These are phyloP conservation scores for Orthosia gracilis DNA, from an alignment of 2,888 invertebrate species.

Conservation along the genomic window DNA sequence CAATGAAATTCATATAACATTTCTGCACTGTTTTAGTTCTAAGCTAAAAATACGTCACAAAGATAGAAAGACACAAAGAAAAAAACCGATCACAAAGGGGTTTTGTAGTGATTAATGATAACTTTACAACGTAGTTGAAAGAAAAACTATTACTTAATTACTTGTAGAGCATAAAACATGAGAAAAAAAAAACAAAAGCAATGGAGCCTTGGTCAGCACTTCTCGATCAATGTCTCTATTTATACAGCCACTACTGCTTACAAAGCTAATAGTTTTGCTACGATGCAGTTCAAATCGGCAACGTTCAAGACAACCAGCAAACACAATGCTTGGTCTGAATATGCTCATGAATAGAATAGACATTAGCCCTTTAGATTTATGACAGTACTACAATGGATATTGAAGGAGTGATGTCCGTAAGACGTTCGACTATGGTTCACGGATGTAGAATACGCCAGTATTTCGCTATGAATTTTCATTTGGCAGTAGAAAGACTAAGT, in stretches of 20 bases:
- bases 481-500: too few relatives aligned
- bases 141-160: background rate
- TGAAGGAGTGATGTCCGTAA: too few relatives aligned
- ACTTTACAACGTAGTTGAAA: too few relatives aligned
- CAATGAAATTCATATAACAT: too few relatives aligned
- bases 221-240: background rate
- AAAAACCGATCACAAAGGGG: too few relatives aligned
- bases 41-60: too few relatives aligned
- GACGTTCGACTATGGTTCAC: background rate
- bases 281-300: background rate
- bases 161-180: background rate
- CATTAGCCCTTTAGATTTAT: too few relatives aligned
- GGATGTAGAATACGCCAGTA: background rate
- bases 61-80: too few relatives aligned
- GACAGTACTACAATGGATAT: too few relatives aligned
- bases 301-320: background rate
- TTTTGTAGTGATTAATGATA: too few relatives aligned
- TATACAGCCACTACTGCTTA: too few relatives aligned
- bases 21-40: too few relatives aligned
- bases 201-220: background rate
- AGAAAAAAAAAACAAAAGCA: background rate
- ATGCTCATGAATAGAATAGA: background rate
- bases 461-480: background rate
- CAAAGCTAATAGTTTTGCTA: background rate
- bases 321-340: background rate